phyloP scores from a whole-genome alignment of 2,113 vertebrate species.

The Arvicanthis niloticus region DNA sequence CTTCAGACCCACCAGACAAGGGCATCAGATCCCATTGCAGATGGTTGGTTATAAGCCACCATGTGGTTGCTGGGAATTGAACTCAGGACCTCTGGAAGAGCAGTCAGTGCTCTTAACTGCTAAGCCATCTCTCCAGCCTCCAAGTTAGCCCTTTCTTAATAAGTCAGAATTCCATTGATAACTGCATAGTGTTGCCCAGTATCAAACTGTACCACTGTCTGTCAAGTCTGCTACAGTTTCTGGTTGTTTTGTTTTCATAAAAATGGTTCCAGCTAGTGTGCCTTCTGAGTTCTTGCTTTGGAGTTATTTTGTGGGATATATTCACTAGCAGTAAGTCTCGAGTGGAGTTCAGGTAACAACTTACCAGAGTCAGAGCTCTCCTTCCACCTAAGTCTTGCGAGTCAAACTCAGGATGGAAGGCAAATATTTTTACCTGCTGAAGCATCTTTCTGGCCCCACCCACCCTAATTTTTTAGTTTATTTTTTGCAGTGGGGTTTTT shows the following conservation, averaged over 20 bases:
- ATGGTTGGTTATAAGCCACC: too few relatives aligned
- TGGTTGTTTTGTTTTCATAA: neutral
- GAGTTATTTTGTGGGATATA: neutral
- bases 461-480: neutral
- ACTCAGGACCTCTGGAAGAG: too few relatives aligned
- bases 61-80: too few relatives aligned
- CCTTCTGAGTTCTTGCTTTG: constrained; percentile 21
- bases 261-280: neutral
- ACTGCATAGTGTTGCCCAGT: neutral
- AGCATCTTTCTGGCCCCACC: neutral
- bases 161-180: constrained; percentile 26
- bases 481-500: neutral
- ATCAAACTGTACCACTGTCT: neutral
- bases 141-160: constrained; percentile 48
- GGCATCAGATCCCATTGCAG: too few relatives aligned
- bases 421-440: neutral
- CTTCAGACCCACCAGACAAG: too few relatives aligned
- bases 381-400: neutral
- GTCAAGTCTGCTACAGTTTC: neutral
- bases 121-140: too few relatives aligned
- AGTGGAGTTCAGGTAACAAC: neutral
- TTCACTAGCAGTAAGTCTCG: neutral
- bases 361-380: neutral
- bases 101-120: too few relatives aligned
- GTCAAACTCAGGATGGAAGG: neutral